Evolutionary conservation across 2,888 invertebrate genomes (phyloP).

Genomic region (Lapara coniferarum): DNA sequence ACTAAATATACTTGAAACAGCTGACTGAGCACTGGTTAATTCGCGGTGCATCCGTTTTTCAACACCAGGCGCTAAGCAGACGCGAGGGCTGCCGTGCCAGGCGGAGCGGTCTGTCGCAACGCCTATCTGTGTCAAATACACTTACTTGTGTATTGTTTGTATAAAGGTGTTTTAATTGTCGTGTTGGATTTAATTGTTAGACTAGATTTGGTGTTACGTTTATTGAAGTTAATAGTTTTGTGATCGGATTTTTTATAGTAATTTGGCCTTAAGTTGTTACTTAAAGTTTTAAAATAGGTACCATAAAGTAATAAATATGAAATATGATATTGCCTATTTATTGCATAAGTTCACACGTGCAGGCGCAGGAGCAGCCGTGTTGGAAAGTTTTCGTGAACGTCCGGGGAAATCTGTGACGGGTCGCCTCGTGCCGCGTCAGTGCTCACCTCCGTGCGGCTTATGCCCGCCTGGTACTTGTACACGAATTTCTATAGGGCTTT

Average conservation of each 20-base stretch:
- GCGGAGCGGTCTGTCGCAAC: slow-evolving; percentile 64
- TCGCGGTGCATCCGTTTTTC: slow-evolving; percentile 48
- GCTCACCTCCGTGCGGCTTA: slow-evolving; percentile 33
- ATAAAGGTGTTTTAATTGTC: not conserved
- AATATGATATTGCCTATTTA: slow-evolving; percentile 41
- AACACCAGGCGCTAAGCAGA: slow-evolving; percentile 44
- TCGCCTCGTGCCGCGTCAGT: slow-evolving; percentile 20
- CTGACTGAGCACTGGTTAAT: slow-evolving; percentile 27
- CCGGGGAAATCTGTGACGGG: slow-evolving; percentile 63
- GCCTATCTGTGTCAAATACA: slow-evolving; percentile 68
- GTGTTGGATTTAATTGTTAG: not conserved
- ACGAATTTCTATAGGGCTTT: not conserved
- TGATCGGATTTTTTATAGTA: not conserved
- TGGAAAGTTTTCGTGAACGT: slow-evolving; percentile 69
- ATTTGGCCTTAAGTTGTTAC: not conserved
- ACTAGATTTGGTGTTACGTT: too few species aligned
- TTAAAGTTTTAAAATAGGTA: not conserved
- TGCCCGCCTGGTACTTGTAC: slow-evolving; percentile 39
- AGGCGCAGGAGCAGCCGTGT: slow-evolving; percentile 57
- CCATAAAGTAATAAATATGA: slow-evolving; percentile 23
- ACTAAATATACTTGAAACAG: slow-evolving; percentile 18
- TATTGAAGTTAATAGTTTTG: too few species aligned
- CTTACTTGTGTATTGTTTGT: slow-evolving; percentile 40
- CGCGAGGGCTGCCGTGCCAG: slow-evolving; percentile 55
- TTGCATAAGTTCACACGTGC: slow-evolving; percentile 52